Evolutionary conservation across 2,888 invertebrate genomes (phyloP).

Genomic region (Cyclophora punctaria): DNA sequence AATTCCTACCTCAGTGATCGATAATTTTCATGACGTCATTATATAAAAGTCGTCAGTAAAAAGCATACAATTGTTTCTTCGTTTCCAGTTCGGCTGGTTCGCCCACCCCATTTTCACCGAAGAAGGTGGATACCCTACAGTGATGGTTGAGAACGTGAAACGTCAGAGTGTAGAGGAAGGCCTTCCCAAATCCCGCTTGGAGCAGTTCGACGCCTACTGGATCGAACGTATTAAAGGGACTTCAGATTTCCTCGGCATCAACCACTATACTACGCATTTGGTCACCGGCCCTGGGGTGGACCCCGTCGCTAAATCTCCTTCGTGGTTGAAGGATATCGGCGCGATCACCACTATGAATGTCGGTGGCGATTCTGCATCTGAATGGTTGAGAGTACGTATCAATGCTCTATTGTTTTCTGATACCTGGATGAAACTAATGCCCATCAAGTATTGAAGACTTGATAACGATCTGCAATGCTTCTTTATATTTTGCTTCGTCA

Average conservation of each 20-base stretch:
- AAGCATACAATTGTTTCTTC: neutral
- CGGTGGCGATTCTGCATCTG: conserved; percentile 63
- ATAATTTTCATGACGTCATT: too few relatives aligned
- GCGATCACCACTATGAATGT: conserved; percentile 61
- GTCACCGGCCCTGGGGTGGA: conserved; percentile 60
- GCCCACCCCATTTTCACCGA: conserved; percentile 69
- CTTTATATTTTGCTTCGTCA: too few relatives aligned
- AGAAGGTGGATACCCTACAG: conserved; percentile 65
- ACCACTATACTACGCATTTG: conserved; percentile 68
- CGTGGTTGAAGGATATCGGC: conserved; percentile 69
- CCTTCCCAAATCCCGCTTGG: conserved; percentile 50
- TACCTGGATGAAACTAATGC: neutral
- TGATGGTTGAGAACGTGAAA: conserved; percentile 63
- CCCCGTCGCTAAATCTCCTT: conserved; percentile 57
- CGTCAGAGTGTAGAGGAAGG: conserved; percentile 59
- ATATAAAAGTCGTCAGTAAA: neutral
- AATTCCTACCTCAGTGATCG: too few relatives aligned
- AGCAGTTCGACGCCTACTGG: conserved; percentile 65
- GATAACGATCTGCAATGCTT: too few relatives aligned
- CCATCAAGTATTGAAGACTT: too few relatives aligned
- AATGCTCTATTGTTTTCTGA: neutral
- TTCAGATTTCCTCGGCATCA: conserved; percentile 68
- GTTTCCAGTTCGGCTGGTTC: conserved; percentile 68
- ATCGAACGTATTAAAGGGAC: conserved; percentile 62
- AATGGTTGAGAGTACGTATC: conserved; percentile 59